A percentile compares a stretch with the other conserved stretches of the same genome.
Conservation (phyloP, 1,140 invertebrate genomes). For the Drosophila simulans region DNA sequence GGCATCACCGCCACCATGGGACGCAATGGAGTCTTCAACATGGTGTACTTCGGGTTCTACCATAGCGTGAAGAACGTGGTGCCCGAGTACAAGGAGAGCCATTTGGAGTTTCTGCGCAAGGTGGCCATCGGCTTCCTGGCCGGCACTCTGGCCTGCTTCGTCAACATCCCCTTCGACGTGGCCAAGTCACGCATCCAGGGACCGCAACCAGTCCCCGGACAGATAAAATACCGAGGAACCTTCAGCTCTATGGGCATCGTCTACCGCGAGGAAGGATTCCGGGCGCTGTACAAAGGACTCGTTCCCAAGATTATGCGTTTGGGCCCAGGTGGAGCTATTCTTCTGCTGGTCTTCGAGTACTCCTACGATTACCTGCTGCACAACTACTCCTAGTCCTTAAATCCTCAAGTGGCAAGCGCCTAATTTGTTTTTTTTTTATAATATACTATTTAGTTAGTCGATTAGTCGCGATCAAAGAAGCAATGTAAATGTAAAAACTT, state of each 20-base stretch:
- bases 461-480: background rate
- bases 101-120: slow-evolving; percentile 89
- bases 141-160: slow-evolving; percentile 92
- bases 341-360: slow-evolving; percentile 94
- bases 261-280: slow-evolving; percentile 94
- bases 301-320: slow-evolving; percentile 95
- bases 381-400: slow-evolving; percentile 53
- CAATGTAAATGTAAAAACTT: no score
- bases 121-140: slow-evolving; percentile 93
- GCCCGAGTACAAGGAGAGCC: slow-evolving; percentile 89
- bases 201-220: slow-evolving; percentile 90
- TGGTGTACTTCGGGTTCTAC: slow-evolving; percentile 97
- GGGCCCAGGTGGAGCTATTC: slow-evolving; percentile 96
- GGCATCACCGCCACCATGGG: slow-evolving; percentile 95
- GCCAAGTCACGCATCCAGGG: slow-evolving; percentile 97
- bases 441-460: background rate
- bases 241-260: slow-evolving; percentile 90
- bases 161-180: slow-evolving; percentile 98
- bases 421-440: slow-evolving; percentile 11
- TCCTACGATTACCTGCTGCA: slow-evolving; percentile 88
- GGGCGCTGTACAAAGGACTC: slow-evolving; percentile 95
- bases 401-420: background rate
- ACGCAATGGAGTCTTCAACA: slow-evolving; percentile 95
- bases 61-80: slow-evolving; percentile 93
- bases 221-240: slow-evolving; percentile 92